Evolutionary conservation across 2,888 invertebrate species (phyloP).

Genomic region (Cetonia aurata): DNA sequence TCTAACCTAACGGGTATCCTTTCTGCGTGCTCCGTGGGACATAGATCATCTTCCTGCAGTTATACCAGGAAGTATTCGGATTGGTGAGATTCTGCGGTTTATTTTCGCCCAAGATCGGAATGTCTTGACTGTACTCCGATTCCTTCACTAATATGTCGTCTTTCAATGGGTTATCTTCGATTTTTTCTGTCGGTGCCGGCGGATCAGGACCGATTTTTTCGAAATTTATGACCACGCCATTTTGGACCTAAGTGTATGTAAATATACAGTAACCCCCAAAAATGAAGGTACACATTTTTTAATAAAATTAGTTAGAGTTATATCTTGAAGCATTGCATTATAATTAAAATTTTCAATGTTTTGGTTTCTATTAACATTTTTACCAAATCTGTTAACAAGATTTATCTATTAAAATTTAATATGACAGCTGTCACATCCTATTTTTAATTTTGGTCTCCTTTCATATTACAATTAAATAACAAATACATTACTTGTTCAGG

Average conservation of each 20-base stretch:
- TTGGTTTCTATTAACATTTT: no score
- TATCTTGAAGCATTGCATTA: constrained; percentile 9
- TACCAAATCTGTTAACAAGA: no score
- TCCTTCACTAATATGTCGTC: constrained; percentile 63
- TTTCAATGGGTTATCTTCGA: constrained; percentile 68
- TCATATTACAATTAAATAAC: no score
- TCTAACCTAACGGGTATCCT: constrained; percentile 71
- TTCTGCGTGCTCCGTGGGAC: constrained; percentile 93
- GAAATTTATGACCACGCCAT: constrained; percentile 97
- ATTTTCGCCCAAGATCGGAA: constrained; percentile 42
- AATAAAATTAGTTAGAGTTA: background rate
- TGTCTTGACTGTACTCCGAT: constrained; percentile 45
- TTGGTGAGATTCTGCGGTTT: constrained; percentile 40
- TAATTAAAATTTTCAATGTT: no score
- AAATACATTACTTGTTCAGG: no score
- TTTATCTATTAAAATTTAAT: no score
- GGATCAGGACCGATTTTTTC: constrained; percentile 95
- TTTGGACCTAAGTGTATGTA: constrained; percentile 75
- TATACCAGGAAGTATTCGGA: constrained; percentile 83
- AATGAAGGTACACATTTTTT: background rate
- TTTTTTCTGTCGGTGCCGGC: constrained; percentile 71
- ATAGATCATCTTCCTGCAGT: constrained; percentile 88
- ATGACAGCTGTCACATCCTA: no score
- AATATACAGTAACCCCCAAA: constrained; percentile 17
- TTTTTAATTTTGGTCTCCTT: no score